Evolutionary conservation across 1,140 invertebrate species (phyloP).

Genomic region (Apis florea): DNA sequence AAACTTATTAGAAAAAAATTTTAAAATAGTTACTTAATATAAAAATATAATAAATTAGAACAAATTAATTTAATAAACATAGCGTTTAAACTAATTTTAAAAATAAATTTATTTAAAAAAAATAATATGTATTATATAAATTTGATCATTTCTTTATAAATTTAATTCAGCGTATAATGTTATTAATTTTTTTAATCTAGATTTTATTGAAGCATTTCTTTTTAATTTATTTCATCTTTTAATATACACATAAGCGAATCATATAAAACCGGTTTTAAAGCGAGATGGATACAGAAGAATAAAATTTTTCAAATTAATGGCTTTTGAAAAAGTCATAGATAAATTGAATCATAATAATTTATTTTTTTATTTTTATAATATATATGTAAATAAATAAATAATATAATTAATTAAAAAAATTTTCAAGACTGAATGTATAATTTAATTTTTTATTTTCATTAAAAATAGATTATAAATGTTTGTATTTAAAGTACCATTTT

Average conservation of each 20-base stretch:
- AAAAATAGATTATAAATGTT: not conserved
- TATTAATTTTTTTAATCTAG: not conserved
- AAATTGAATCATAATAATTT: not conserved
- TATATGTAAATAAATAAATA: not conserved
- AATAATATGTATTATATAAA: not conserved
- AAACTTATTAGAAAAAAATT: not conserved
- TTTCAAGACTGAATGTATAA: not conserved
- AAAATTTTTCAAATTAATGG: constrained; percentile 35
- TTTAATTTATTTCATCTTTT: constrained; percentile 57
- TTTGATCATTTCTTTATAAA: not conserved
- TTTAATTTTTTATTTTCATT: not conserved
- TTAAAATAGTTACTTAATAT: not conserved
- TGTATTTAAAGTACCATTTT: not conserved
- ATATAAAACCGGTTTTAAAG: constrained; percentile 62
- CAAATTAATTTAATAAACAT: not conserved
- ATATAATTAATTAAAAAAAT: not conserved
- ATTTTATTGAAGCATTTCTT: constrained; percentile 28
- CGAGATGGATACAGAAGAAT: constrained; percentile 32
- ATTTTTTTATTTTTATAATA: not conserved
- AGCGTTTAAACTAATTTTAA: not conserved
- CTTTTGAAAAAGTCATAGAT: constrained; percentile 29
- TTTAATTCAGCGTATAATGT: constrained; percentile 15
- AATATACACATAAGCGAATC: constrained; percentile 58
- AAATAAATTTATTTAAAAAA: not conserved
- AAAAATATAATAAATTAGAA: too few species aligned